Conservation (phyloP, 2,113 vertebrate genomes). For the Gnathonemus echidnorhynchus region DNA sequence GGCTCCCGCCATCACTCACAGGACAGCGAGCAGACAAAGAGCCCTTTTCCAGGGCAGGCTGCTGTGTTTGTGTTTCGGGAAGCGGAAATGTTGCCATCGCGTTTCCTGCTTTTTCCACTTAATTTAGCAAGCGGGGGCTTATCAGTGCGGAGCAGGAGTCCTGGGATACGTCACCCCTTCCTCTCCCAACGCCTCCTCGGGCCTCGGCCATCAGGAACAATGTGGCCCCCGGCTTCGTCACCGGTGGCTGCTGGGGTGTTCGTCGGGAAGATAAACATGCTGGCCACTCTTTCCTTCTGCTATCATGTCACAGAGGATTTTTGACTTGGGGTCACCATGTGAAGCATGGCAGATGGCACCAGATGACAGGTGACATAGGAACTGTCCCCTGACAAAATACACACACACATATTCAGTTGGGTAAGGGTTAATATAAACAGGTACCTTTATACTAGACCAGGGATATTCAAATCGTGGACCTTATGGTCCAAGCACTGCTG, state of each 20-base stretch:
- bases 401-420: not conserved
- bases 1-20: slow-evolving; percentile 12
- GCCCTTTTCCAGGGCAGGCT: slow-evolving; percentile 43
- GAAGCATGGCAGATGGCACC: not conserved
- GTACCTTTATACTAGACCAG: not conserved
- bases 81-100: slow-evolving; percentile 85
- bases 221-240: slow-evolving; percentile 31
- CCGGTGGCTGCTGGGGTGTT: not conserved
- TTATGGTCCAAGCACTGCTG: no score
- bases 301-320: not conserved
- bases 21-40: slow-evolving; percentile 39
- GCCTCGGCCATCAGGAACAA: slow-evolving; percentile 58
- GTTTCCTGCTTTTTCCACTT: slow-evolving; percentile 87
- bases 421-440: not conserved
- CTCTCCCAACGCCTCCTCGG: slow-evolving; percentile 79
- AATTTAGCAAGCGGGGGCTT: slow-evolving; percentile 87
- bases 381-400: not conserved
- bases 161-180: slow-evolving; percentile 75
- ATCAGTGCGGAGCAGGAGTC: slow-evolving; percentile 83
- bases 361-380: not conserved
- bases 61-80: slow-evolving; percentile 68
- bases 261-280: slow-evolving; percentile 6
- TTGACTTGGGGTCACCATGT: not conserved
- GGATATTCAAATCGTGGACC: no score
- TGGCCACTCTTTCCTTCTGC: not conserved